Base-by-base conservation (phyloP, 2,888 invertebrate genomes). In the Dryococelus australis region DNA sequence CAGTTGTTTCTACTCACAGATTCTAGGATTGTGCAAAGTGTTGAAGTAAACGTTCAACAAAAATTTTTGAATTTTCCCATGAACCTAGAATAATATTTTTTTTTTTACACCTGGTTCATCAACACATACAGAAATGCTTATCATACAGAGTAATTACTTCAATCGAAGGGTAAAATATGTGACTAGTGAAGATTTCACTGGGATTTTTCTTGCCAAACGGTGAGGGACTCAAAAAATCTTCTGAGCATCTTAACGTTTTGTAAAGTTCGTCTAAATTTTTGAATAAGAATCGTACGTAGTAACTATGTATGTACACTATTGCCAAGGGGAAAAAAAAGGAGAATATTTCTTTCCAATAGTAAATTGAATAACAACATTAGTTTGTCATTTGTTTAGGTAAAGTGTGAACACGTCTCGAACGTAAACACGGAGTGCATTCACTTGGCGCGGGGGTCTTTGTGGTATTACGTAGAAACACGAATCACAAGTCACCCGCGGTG, bases 291-390 rank as follows among this genome's bases (percentile, higher is more conserved):
- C 16, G 47, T 47, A 13, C 16, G 65, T n/a, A n/a, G 20, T 65
- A n/a, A 10, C 65, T 65, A 65, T 65, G 20, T 65, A 65, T 65
- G 20, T 65, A 65, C 65, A 65, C 65, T 65, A 65, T 65, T 65
- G 65, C 65, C 65, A 65, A 65, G 65, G 65, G n/a, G 24, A 65
- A 65, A 65, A 65, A 65, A 65, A 65, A 65, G n/a, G 16, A 65
- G n/a, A 65, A n/a, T 3, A 65, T 65, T n/a, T 65, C 65, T n/a
- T n/a, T 65, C 65, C n/a, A 24, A 65, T 65, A 65, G 16, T 65
- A n/a, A n/a, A 65, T 65, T 65, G 65, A 65, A 65, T 65, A 65
- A 65, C 65, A 65, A 65, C 65, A 65, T 65, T 16, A 65, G 65
- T 65, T 65, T 65, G 65, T n/a, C 65, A n/a, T 24, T 65, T 24